A percentile compares a stretch with the other conserved stretches of the same genome.
Conservation (phyloP, 2,888 invertebrate genomes). For the Caenorhabditis zanzibari region DNA sequence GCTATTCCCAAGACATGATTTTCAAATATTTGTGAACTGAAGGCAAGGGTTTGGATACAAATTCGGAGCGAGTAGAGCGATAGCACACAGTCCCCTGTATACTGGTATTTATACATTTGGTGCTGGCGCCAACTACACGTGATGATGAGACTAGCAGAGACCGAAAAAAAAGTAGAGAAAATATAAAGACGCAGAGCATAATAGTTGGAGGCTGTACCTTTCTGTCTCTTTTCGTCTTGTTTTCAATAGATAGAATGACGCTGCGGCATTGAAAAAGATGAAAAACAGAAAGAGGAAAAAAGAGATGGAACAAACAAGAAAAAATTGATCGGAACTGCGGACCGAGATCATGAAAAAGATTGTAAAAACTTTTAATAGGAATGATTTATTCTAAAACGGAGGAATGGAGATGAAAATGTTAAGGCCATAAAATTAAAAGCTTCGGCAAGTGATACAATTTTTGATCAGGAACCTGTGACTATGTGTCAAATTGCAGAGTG, state of each 20-base stretch:
- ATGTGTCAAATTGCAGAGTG: constrained; percentile 38
- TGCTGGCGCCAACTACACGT: constrained; percentile 41
- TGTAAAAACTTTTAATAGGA: not conserved
- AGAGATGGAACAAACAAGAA: constrained; percentile 43
- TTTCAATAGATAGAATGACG: constrained; percentile 39
- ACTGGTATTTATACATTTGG: constrained; percentile 57
- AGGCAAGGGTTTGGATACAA: not conserved
- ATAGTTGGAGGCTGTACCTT: constrained; percentile 26
- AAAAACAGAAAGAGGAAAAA: constrained; percentile 23
- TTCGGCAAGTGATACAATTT: constrained; percentile 48
- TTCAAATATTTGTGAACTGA: too few relatives aligned
- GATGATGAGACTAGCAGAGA: constrained; percentile 51
- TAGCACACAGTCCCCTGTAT: not conserved
- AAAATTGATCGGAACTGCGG: constrained; percentile 42
- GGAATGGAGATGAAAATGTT: constrained; percentile 11
- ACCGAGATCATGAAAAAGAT: not conserved
- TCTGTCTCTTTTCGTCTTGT: constrained; percentile 42
- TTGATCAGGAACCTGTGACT: constrained; percentile 36
- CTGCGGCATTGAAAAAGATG: constrained; percentile 17
- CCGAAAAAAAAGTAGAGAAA: constrained; percentile 2
- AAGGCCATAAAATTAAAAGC: constrained; percentile 21
- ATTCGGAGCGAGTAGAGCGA: not conserved
- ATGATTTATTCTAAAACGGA: constrained; percentile 23
- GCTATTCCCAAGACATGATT: too few relatives aligned
- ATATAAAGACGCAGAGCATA: constrained; percentile 39